Percentiles rank a stretch among this genome's conserved stretches.
phyloP scores from a whole-genome alignment of 2,797 vertebrate species.

The Schizopygopsis pylzovi region DNA sequence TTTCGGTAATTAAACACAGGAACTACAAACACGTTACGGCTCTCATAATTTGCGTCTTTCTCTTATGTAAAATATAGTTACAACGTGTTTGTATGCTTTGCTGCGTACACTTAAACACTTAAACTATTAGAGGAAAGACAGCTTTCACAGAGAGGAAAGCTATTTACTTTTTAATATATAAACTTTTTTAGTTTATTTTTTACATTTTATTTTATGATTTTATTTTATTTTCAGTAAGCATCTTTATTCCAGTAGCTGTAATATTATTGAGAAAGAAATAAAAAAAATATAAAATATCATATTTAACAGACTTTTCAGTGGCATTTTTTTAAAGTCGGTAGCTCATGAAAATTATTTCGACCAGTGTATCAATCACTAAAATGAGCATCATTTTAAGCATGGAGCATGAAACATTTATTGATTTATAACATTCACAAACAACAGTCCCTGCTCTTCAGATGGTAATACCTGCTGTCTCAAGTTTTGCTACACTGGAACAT shows the following conservation, averaged over 20 bases:
- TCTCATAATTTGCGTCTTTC: background rate
- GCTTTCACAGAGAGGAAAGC: background rate
- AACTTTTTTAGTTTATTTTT: background rate
- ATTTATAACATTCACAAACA: background rate
- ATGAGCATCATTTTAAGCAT: background rate
- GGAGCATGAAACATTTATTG: background rate
- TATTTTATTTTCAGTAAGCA: too few relatives aligned
- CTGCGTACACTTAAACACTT: background rate
- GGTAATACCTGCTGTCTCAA: constrained; percentile 9
- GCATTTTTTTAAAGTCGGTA: background rate
- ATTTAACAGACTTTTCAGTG: background rate
- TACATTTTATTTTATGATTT: background rate
- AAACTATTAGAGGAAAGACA: background rate
- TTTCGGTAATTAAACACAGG: constrained; percentile 18
- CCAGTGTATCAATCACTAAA: background rate
- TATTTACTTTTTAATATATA: background rate
- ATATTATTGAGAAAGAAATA: too few relatives aligned
- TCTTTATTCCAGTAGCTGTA: background rate
- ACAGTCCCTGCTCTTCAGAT: background rate
- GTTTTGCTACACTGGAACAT: constrained; percentile 55
- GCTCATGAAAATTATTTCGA: constrained; percentile 12
- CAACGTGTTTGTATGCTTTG: background rate
- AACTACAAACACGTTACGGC: constrained; percentile 2
- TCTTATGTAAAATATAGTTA: background rate
- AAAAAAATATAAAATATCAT: background rate